These are phyloP conservation scores for Meleagris gallopavo DNA, from an alignment of 2,113 vertebrate species.

Conservation along the genomic window DNA sequence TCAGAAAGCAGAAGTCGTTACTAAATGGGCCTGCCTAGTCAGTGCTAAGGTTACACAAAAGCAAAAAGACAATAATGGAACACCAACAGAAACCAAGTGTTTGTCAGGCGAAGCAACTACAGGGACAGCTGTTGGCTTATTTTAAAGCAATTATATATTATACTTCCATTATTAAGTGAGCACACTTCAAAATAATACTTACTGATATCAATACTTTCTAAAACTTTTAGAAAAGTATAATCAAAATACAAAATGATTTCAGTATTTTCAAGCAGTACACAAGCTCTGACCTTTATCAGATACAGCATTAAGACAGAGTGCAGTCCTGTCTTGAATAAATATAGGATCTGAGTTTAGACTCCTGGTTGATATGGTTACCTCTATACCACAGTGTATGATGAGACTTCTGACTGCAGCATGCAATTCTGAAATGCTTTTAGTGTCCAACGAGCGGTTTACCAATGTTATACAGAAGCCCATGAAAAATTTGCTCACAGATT, in stretches of 20 bases:
- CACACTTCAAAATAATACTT: not conserved
- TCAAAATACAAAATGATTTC: not conserved
- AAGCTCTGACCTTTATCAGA: not conserved
- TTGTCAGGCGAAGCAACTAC: not conserved
- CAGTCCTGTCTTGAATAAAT: not conserved
- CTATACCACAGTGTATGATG: rapidly evolving
- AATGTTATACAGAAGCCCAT: not conserved
- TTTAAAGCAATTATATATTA: not conserved
- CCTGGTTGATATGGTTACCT: not conserved
- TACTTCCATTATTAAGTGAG: not conserved
- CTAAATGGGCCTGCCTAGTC: not conserved
- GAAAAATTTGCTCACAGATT: not conserved
- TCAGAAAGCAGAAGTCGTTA: not conserved
- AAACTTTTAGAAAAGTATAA: not conserved
- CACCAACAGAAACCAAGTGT: not conserved
- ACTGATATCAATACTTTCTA: not conserved
- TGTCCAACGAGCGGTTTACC: not conserved
- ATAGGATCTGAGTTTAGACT: not conserved
- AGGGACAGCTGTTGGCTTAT: not conserved
- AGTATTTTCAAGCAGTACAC: not conserved
- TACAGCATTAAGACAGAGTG: rapidly evolving
- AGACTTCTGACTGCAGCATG: not conserved
- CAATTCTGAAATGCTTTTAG: not conserved
- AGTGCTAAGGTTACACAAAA: not conserved
- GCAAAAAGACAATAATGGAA: not conserved